A percentile compares a stretch with the other conserved stretches of the same genome.
These are phyloP conservation scores for Melipona bicolor DNA, from an alignment of 2,888 invertebrate species.

Conservation along the genomic window DNA sequence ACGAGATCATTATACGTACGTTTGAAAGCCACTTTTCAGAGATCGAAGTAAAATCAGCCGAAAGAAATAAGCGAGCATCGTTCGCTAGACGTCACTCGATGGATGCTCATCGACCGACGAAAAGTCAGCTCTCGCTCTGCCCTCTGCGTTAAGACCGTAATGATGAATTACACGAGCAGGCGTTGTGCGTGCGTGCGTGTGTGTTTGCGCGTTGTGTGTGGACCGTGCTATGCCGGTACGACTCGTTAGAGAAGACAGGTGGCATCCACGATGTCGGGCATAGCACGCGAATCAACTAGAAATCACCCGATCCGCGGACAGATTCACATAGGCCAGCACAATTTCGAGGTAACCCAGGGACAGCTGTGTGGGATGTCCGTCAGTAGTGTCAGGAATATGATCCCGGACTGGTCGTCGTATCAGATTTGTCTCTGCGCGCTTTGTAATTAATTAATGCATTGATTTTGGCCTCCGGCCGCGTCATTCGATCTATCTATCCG, in stretches of 20 bases:
- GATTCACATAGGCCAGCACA: slow-evolving; percentile 75
- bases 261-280: slow-evolving; percentile 64
- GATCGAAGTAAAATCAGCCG: background rate
- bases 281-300: slow-evolving; percentile 65
- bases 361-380: slow-evolving; percentile 65
- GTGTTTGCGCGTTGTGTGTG: slow-evolving; percentile 8
- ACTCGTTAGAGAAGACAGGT: slow-evolving; percentile 67
- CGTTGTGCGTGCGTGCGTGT: background rate
- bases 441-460: slow-evolving; percentile 76
- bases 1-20: too few relatives aligned
- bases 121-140: slow-evolving; percentile 17
- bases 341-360: slow-evolving; percentile 75
- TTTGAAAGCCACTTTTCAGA: background rate
- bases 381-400: slow-evolving; percentile 67
- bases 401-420: slow-evolving; percentile 62
- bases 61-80: background rate
- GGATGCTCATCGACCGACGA: slow-evolving; percentile 25
- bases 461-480: slow-evolving; percentile 57
- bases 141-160: slow-evolving; percentile 33
- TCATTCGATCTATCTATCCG: slow-evolving; percentile 11
- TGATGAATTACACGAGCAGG: slow-evolving; percentile 42
- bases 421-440: slow-evolving; percentile 53
- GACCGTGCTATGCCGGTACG: slow-evolving; percentile 15
- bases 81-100: slow-evolving; percentile 13
- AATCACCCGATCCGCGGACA: slow-evolving; percentile 69